Evolutionary conservation across 2,113 vertebrate species (phyloP).

Genomic region (Panurus biarmicus): DNA sequence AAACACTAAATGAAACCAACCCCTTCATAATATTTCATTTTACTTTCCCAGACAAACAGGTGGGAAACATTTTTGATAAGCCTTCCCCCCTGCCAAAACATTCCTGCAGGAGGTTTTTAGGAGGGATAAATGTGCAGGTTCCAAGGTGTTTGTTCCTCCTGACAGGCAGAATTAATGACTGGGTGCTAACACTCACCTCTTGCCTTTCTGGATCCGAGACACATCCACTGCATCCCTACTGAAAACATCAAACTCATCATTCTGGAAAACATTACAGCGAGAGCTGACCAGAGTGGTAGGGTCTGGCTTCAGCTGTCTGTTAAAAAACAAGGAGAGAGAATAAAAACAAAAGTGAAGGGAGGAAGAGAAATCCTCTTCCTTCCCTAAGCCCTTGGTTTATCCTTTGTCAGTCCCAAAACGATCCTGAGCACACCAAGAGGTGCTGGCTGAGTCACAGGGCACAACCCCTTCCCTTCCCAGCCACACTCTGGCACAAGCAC

Average conservation of each 20-base stretch:
- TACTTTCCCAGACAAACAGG: neutral
- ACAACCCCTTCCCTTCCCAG: neutral
- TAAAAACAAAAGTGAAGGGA: neutral
- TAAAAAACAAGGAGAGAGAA: neutral
- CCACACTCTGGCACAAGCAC: neutral
- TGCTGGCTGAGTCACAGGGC: neutral
- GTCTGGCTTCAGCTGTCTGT: constrained; percentile 75
- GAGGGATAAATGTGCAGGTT: neutral
- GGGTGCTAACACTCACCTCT: constrained; percentile 71
- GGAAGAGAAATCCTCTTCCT: neutral
- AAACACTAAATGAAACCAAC: neutral
- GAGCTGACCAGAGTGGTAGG: constrained; percentile 72
- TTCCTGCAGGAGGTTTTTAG: neutral
- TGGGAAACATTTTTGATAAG: neutral
- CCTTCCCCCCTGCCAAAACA: neutral
- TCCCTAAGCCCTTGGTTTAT: neutral
- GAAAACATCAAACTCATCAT: constrained; percentile 95
- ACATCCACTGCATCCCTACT: constrained; percentile 86
- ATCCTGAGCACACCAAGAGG: neutral
- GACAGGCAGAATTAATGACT: neutral
- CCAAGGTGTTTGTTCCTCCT: neutral
- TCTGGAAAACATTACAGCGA: constrained; percentile 85
- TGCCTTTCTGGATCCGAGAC: constrained; percentile 88
- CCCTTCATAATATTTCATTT: neutral
- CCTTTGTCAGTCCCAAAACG: neutral